A percentile compares a stretch with the other conserved stretches of the same genome.
These are phyloP conservation scores for Melanocharis versteri DNA, from an alignment of 2,113 vertebrate species.

Conservation along the genomic window DNA sequence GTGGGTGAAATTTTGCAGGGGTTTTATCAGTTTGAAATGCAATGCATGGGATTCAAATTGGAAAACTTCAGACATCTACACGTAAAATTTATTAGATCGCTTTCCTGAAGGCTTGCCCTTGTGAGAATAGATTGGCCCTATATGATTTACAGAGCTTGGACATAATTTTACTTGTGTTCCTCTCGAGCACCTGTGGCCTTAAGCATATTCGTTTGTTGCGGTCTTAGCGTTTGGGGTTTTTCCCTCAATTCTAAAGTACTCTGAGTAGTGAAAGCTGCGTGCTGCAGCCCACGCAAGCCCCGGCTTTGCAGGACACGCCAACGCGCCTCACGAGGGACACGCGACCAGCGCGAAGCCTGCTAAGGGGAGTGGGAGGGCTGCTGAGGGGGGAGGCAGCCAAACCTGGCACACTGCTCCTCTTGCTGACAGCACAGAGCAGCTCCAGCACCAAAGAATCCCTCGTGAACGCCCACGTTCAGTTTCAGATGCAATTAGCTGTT, in stretches of 20 bases:
- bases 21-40: background rate
- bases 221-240: background rate
- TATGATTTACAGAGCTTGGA: background rate
- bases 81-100: background rate
- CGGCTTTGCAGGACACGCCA: background rate
- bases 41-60: background rate
- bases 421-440: background rate
- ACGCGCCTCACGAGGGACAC: rapidly evolving
- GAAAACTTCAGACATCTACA: background rate
- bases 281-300: background rate
- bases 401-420: background rate
- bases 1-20: background rate
- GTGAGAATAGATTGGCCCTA: background rate
- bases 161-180: background rate
- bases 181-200: background rate
- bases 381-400: background rate
- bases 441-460: background rate
- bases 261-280: rapidly evolving
- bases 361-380: background rate
- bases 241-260: background rate
- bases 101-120: background rate
- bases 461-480: rapidly evolving
- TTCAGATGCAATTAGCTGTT: background rate
- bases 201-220: background rate
- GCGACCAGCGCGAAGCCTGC: background rate